Conservation (phyloP, 1,140 invertebrate genomes). For the Probaryconus sp. region DNA sequence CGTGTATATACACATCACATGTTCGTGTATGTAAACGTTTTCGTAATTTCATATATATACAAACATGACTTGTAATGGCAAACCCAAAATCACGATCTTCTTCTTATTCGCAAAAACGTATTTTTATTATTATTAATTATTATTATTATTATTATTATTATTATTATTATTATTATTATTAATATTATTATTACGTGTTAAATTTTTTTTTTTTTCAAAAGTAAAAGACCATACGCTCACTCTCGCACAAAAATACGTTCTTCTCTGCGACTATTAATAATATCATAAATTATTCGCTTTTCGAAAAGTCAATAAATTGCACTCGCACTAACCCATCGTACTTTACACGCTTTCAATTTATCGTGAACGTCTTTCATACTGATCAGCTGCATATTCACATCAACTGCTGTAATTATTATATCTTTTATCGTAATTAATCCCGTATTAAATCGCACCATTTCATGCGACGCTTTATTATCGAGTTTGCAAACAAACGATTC, state of each 20-base stretch:
- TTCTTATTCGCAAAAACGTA: slow-evolving; percentile 27
- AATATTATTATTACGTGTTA: too few species aligned
- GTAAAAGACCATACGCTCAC: slow-evolving; percentile 43
- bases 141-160: too few species aligned
- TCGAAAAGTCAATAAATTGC: slow-evolving; percentile 48
- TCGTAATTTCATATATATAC: slow-evolving; percentile 71
- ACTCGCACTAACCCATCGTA: slow-evolving; percentile 10
- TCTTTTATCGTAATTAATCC: background rate
- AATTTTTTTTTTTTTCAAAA: slow-evolving; percentile 26
- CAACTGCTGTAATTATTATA: background rate
- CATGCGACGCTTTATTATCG: slow-evolving; percentile 13
- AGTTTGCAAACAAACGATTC: slow-evolving; percentile 5
- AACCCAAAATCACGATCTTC: slow-evolving; percentile 56
- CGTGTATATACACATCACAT: slow-evolving; percentile 72
- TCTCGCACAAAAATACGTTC: slow-evolving; percentile 57
- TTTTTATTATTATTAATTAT: slow-evolving; percentile 16
- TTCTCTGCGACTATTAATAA: slow-evolving; percentile 45
- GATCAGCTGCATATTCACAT: too few species aligned
- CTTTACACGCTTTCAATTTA: background rate
- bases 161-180: too few species aligned
- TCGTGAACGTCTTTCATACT: slow-evolving; percentile 7
- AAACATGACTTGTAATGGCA: slow-evolving; percentile 70
- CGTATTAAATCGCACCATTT: slow-evolving; percentile 5
- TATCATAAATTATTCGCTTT: slow-evolving; percentile 46
- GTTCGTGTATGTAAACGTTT: slow-evolving; percentile 67